Percentiles rank a stretch among this genome's conserved stretches.
Evolutionary conservation across 2,113 vertebrate genomes (phyloP).

Genomic region (Oplegnathus fasciatus): DNA sequence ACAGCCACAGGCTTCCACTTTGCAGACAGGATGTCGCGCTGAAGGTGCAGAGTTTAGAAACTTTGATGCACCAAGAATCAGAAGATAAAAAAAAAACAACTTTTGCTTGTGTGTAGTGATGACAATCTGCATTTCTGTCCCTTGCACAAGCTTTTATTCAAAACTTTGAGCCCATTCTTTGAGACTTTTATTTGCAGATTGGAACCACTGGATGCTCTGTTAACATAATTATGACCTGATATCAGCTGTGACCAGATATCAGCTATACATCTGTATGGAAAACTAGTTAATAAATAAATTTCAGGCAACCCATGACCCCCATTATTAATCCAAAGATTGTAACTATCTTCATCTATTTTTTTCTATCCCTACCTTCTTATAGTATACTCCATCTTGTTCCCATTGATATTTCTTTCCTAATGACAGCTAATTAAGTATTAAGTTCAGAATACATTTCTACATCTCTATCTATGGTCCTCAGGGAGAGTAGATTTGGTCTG

Average conservation of each 20-base stretch:
- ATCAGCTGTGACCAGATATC: not conserved
- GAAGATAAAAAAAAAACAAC: not conserved
- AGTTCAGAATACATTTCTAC: not conserved
- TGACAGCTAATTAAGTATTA: not conserved
- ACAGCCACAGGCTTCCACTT: not conserved
- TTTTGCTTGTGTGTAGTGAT: too few relatives aligned
- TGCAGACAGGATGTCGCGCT: conserved; percentile 14
- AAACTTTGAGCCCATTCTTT: not conserved
- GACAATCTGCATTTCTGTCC: not conserved
- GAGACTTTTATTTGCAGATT: too few relatives aligned
- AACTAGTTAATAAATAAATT: not conserved
- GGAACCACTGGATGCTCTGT: not conserved
- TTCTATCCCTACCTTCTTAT: not conserved
- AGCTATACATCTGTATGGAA: not conserved
- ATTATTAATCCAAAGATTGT: not conserved
- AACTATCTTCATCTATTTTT: not conserved
- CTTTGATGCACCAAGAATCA: not conserved
- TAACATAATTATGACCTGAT: not conserved
- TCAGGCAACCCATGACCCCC: too few relatives aligned
- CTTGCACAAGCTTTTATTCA: not conserved
- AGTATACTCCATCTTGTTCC: not conserved
- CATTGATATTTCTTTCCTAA: not conserved
- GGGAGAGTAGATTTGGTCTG: not conserved
- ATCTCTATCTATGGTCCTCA: not conserved
- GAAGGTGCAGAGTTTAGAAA: not conserved